These are phyloP conservation scores for Staurois parvus DNA, from an alignment of 2,797 vertebrate species.

Conservation along the genomic window DNA sequence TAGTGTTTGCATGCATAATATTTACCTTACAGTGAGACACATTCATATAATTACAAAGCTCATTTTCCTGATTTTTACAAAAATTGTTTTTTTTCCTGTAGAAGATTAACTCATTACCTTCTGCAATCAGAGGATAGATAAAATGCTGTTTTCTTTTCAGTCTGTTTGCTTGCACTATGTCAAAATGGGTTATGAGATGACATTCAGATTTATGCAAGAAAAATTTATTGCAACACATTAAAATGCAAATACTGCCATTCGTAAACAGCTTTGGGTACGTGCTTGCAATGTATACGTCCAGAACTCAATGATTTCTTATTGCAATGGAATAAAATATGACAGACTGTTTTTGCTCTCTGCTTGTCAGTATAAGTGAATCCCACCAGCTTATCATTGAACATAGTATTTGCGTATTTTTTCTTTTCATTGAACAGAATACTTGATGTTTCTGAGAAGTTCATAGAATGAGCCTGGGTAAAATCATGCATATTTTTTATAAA, in stretches of 20 bases:
- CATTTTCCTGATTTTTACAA: not conserved
- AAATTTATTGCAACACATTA: slow-evolving; percentile 55
- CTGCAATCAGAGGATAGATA: not conserved
- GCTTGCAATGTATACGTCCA: slow-evolving; percentile 48
- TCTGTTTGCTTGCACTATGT: slow-evolving; percentile 36
- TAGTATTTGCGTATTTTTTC: slow-evolving; percentile 25
- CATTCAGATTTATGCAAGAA: slow-evolving; percentile 52
- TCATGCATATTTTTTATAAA: not conserved
- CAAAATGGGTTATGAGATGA: slow-evolving; percentile 47
- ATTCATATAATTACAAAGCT: slow-evolving; percentile 6
- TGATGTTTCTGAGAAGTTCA: slow-evolving; percentile 8
- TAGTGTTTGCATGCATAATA: slow-evolving; percentile 7
- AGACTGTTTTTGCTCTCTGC: slow-evolving; percentile 29
- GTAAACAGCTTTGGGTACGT: slow-evolving; percentile 51
- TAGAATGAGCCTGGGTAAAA: not conserved
- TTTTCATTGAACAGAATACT: slow-evolving; percentile 22
- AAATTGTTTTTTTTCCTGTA: not conserved
- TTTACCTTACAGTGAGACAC: slow-evolving; percentile 16
- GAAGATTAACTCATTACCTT: slow-evolving; percentile 28
- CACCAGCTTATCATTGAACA: slow-evolving; percentile 36
- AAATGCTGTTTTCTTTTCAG: slow-evolving; percentile 11
- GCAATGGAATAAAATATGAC: slow-evolving; percentile 40
- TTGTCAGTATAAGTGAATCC: slow-evolving; percentile 13
- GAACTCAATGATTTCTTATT: slow-evolving; percentile 28
- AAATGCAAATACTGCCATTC: slow-evolving; percentile 59